phyloP scores from a whole-genome alignment of 92 coral and sea anemone species.

The Micromussa lordhowensis region DNA sequence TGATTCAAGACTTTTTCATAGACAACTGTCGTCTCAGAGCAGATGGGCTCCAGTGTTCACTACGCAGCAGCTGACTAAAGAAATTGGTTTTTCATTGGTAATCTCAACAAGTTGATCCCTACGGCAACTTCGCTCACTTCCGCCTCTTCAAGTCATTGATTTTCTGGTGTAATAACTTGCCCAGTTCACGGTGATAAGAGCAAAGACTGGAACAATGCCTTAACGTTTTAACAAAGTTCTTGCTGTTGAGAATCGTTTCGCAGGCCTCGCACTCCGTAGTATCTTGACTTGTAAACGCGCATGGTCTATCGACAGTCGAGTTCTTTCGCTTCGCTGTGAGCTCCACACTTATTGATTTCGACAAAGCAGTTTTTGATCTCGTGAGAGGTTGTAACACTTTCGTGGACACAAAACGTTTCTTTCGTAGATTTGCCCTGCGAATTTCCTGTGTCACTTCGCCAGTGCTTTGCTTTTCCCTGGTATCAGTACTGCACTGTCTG shows the following conservation, averaged over 20 bases:
- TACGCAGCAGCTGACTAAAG: too few species aligned
- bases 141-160: neutral
- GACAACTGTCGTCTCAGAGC: neutral
- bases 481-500: neutral
- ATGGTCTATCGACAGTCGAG: neutral
- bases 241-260: slow-evolving; percentile 33
- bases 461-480: neutral
- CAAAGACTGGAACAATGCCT: slow-evolving; percentile 14
- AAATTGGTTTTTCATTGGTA: too few species aligned
- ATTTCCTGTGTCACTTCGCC: neutral
- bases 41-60: too few species aligned
- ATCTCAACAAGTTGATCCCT: neutral
- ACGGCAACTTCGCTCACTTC: neutral
- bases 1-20: neutral
- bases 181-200: slow-evolving; percentile 15
- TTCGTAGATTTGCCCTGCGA: neutral
- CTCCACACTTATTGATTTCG: neutral
- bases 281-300: neutral
- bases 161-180: neutral
- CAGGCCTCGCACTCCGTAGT: slow-evolving; percentile 17
- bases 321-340: neutral
- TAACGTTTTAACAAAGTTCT: slow-evolving; percentile 19
- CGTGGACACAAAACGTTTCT: neutral
- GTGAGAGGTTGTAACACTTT: slow-evolving; percentile 18
- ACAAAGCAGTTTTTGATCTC: neutral